Evolutionary conservation across 2,888 invertebrate genomes (phyloP).

Genomic region (Rhingia rostrata): DNA sequence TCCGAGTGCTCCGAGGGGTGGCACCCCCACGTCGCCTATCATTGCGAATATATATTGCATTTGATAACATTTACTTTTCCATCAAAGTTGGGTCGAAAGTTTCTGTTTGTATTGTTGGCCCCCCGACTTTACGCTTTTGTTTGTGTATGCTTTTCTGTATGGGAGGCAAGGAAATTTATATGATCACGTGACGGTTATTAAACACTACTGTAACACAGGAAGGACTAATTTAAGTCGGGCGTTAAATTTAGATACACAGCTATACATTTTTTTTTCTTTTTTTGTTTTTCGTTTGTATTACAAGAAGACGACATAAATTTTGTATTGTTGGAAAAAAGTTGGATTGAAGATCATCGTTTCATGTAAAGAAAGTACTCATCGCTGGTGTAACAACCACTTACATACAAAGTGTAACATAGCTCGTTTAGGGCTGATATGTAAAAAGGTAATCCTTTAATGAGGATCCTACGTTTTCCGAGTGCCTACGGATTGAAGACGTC

Average conservation of each 20-base stretch:
- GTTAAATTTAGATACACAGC: slow-evolving; percentile 51
- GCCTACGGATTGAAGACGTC: too few species aligned
- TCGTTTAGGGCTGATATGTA: too few species aligned
- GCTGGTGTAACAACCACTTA: too few species aligned
- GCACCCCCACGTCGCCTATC: slow-evolving; percentile 13
- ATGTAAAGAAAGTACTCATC: too few species aligned
- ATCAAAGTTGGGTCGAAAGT: slow-evolving; percentile 70
- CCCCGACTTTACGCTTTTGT: slow-evolving; percentile 38
- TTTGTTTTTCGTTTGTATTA: slow-evolving; percentile 11
- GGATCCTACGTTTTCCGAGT: too few species aligned
- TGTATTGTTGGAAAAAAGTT: too few species aligned
- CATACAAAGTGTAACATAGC: too few species aligned
- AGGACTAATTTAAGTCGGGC: slow-evolving; percentile 67
- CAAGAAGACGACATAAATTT: not conserved
- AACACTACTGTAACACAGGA: slow-evolving; percentile 56
- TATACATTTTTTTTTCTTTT: slow-evolving; percentile 11
- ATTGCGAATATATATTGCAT: slow-evolving; percentile 68
- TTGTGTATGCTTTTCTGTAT: slow-evolving; percentile 28
- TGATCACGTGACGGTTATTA: slow-evolving; percentile 69
- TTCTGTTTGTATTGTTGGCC: slow-evolving; percentile 51
- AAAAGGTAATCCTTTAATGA: too few species aligned
- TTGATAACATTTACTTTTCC: slow-evolving; percentile 71
- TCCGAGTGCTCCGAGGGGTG: not conserved
- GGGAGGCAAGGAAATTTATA: slow-evolving; percentile 24
- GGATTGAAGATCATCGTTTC: too few species aligned